Evolutionary conservation across 2,888 invertebrate genomes (phyloP), one percentile per base, ranked within the genome.

Genomic region (Macrosoma leucophasiata): DNA sequence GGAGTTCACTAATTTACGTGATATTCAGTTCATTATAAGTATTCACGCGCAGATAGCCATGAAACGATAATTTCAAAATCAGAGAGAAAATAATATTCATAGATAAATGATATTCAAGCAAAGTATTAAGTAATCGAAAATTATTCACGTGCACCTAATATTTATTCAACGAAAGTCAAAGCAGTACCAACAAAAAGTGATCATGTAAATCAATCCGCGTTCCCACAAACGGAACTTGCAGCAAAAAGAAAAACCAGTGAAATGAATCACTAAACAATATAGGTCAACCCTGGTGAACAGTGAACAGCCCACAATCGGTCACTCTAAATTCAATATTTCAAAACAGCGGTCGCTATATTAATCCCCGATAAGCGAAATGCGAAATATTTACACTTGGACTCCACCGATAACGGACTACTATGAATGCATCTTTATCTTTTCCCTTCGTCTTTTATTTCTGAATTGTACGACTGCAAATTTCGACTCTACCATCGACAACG

Each of bases 381-480:
- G 76, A 78, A 76, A 78, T 79, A 82, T 81, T 78, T 81, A 72
- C 79, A 65, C 64, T 59, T 58, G 50, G 65, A 63, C 64, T 62
- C n/a, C 64, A 51, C 63, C 71, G 77, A 79, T 79, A 79, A 76
- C 73, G 64, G 66, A 44, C 63, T 54, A 56, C 65, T 68, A 70
- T 78, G 73, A 77, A 81, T 68, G 67, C 71, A 61, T 73, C 82
- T 75, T 79, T 82, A 78, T 77, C 66, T 68, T 55, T 57, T 57
- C 54, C 58, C 55, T 55, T 53, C 53, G 55, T 43, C 54, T 64
- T 53, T 57, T 56, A 60, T 61, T 58, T 57, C 52, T 52, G 29
- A 20, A 28, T 11, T 13, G 8, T 2, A 4, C 6, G n/a, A 19
- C 20, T 5, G n/a, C 36, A 17, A 49, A 46, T 40, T 29, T 39